Percentiles rank a stretch among this genome's conserved stretches.
Conservation (phyloP, 2,888 invertebrate genomes). For the Nephrotoma appendiculata region DNA sequence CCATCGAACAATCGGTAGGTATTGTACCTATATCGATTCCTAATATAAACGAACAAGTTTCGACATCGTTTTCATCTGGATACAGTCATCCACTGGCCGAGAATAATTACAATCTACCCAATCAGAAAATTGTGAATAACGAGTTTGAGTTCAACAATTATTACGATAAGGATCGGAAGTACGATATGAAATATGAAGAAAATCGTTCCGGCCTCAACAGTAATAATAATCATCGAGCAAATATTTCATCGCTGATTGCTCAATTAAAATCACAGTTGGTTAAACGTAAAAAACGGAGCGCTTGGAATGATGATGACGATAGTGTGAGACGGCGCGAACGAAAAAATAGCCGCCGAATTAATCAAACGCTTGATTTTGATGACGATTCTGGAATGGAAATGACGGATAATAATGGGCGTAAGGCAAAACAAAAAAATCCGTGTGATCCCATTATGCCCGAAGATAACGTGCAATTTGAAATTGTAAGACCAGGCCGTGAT, state of each 20-base stretch:
- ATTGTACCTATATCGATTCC: conserved; percentile 17
- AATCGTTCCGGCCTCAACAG: background rate
- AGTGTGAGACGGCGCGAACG: background rate
- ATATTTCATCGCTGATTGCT: conserved; percentile 17
- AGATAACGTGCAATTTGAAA: conserved; percentile 51
- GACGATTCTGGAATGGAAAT: conserved; percentile 7
- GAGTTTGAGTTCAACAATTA: background rate
- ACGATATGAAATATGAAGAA: background rate
- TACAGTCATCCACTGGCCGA: background rate
- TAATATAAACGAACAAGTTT: conserved; percentile 17
- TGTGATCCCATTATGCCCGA: conserved; percentile 47
- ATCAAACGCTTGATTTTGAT: conserved; percentile 2
- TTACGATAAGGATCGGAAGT: background rate
- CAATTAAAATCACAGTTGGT: conserved; percentile 27
- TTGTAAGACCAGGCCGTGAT: conserved; percentile 55
- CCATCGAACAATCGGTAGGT: background rate
- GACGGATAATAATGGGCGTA: conserved; percentile 8
- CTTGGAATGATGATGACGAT: conserved; percentile 6
- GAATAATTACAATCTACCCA: background rate
- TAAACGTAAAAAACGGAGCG: conserved; percentile 18
- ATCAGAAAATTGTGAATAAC: background rate
- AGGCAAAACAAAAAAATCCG: conserved; percentile 39
- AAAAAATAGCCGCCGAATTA: background rate
- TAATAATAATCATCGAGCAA: background rate
- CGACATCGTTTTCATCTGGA: background rate